phyloP scores from a whole-genome alignment of 2,113 vertebrate species.

The Oncorhynchus keta region DNA sequence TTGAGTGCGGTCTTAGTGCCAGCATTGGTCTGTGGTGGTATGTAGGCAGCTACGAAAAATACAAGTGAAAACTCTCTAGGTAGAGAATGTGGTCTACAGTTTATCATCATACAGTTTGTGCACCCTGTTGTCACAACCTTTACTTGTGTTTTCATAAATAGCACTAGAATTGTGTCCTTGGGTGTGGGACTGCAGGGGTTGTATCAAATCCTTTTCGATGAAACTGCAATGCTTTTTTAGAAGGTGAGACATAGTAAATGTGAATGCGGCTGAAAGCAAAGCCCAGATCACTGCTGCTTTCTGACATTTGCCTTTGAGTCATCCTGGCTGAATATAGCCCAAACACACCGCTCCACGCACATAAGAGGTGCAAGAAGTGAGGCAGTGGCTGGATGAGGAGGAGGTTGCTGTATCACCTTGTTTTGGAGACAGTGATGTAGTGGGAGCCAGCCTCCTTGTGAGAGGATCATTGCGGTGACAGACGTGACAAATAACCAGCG shows the following conservation, averaged over 20 bases:
- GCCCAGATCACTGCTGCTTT: neutral
- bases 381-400: neutral
- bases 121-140: neutral
- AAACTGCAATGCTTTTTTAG: neutral
- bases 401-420: constrained; percentile 82
- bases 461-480: constrained; percentile 78
- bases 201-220: neutral
- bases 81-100: no score
- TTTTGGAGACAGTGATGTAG: constrained; percentile 82
- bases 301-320: neutral
- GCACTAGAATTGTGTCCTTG: neutral
- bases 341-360: neutral
- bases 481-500: constrained; percentile 84
- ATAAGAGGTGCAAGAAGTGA: neutral
- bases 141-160: neutral
- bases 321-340: neutral
- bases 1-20: no score
- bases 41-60: no score
- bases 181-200: neutral
- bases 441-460: constrained; percentile 68
- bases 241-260: neutral
- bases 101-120: neutral
- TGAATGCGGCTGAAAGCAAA: neutral
- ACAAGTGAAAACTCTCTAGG: no score
- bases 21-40: no score